Evolutionary conservation across 2,888 invertebrate species (phyloP), one percentile per base, ranked within the genome.

Genomic region (Hypselothyrea guttata): DNA sequence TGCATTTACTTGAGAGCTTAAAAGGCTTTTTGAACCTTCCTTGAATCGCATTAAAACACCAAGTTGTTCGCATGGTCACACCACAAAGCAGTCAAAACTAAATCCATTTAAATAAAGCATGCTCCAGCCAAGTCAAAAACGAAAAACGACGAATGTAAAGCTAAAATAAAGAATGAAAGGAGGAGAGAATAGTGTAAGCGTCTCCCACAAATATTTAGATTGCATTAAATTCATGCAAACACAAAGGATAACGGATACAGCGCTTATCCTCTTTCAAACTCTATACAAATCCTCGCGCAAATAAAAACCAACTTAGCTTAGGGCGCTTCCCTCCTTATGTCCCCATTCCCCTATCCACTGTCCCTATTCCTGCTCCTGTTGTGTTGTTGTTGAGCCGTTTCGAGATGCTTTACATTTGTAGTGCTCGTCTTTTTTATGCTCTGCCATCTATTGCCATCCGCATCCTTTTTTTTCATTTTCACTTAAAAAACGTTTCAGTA

Each of bases 181-280:
- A 4, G 38, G 18, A 42, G 45, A 22, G 11, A 16, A 22, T 12
- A 42, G 15, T 35, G 47, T 28, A 42, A 53, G 16, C 12, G 52
- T 49, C 61, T 54, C 68, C 73, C 83, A 66, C 78, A 83, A 78
- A 78, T 85, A 85, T 78, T 78, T 78, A 83, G 86, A 85, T 85
- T 78, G 85, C 85, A 85, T 83, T 78, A 85, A 85, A 78, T 75
- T 85, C 81, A 66, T 72, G 78, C 85, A 85, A 78, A 78, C 84
- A 78, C 77, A 85, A 82, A 85, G 75, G 65, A 84, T 78, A 84
- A 75, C 62, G 79, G 81, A 85, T 82, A 84, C 83, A 68, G 85
- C 79, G 85, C 85, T 78, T 78, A 78, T 82, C 85, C 78, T 81
- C 66, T 81, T 68, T 75, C 51, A 72, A 82, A 75, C 83, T 71